Base-by-base conservation (phyloP, 1,140 invertebrate species). In the Drosophila sechellia region DNA sequence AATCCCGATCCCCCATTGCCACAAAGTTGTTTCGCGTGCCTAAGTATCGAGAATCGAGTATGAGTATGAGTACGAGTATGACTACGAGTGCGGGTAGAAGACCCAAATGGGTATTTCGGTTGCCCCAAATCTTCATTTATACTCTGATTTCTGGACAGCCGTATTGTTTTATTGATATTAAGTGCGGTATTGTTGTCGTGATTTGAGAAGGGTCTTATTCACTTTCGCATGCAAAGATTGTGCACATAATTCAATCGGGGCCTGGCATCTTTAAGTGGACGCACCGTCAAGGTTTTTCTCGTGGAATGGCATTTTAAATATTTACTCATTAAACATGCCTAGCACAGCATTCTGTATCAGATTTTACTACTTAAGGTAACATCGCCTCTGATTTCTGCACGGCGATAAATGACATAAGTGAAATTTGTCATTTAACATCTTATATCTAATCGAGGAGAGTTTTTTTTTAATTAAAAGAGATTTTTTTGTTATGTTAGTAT, bases 81-180 rank as follows among this genome's bases (percentile, higher is more conserved):
- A 22, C 11, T 13, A 20, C 15, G 1, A 27, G 25, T 27, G 6
- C 5, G 25, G 5, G 25, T 27, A 27, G 4, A 5, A 10, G 31
- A 1, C 31, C 31, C 31, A 31, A 39, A 13, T 39, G 37, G 12
- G 4, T 39, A 4, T 39, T 39, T 39, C 8, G 13, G 45, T n/a
- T 37, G 37, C 37, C 15, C 11, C 3, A 12, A 15, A 66, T 6
- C 50, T 20, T 10, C 13, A 25, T 40, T 37, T 27, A n/a, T 31
- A 27, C 69, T 55, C 40, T 48, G 63, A 40, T 31, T 56, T 35
- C 12, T 46, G n/a, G 27, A 27, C 25, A 39, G 20, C 20, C 58
- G 37, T 43, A 57, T 65, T 79, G 69, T 68, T 60, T 74, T 61
- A 75, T 75, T 57, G 52, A 31, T 64, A 60, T 63, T 42, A 68